A percentile compares a stretch with the other conserved stretches of the same genome.
These are phyloP conservation scores for Dusona sp. DNA, from an alignment of 2,888 invertebrate genomes.

Conservation along the genomic window DNA sequence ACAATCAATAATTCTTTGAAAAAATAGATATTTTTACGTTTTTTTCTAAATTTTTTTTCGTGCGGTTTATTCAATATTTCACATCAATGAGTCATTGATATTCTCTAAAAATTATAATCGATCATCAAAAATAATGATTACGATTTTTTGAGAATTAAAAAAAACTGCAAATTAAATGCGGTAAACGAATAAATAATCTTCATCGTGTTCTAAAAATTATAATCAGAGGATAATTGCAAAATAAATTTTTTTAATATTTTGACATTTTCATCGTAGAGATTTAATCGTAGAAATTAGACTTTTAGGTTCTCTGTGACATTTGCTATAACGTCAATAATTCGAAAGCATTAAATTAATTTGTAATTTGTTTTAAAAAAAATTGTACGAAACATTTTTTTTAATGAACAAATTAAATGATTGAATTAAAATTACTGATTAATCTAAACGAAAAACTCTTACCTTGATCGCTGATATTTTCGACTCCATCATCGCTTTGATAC, in stretches of 20 bases:
- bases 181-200: not conserved
- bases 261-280: not conserved
- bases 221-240: not conserved
- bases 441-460: conserved; percentile 84
- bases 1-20: not conserved
- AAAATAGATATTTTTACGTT: not conserved
- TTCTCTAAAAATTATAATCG: not conserved
- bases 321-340: not conserved
- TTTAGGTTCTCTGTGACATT: not conserved
- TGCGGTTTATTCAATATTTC: no score
- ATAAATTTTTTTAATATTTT: not conserved
- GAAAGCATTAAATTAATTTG: not conserved
- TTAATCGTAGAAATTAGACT: no score
- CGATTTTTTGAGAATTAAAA: not conserved
- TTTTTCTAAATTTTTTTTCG: not conserved
- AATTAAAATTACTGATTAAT: not conserved
- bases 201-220: not conserved
- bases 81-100: not conserved
- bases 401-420: not conserved
- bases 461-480: conserved; percentile 94
- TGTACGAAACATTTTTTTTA: not conserved
- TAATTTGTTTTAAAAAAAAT: not conserved
- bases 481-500: conserved; percentile 95
- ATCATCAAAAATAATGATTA: not conserved
- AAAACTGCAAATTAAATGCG: not conserved